Conservation (phyloP, 2,888 invertebrate species). For the Lypha dubia region DNA sequence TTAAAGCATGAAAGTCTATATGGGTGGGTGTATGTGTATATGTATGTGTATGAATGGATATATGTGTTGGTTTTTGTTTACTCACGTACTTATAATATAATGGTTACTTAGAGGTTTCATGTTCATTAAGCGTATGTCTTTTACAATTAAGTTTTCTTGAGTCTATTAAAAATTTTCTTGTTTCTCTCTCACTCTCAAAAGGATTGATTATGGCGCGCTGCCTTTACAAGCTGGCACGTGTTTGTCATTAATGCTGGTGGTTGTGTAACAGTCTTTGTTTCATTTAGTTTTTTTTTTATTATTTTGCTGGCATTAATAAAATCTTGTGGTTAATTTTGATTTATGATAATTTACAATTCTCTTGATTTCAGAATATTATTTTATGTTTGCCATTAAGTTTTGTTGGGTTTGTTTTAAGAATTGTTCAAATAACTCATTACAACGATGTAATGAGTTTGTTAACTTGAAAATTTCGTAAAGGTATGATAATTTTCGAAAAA, state of each 20-base stretch:
- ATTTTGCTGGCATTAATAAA: slow-evolving; percentile 31
- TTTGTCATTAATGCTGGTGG: slow-evolving; percentile 46
- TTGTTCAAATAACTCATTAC: not conserved
- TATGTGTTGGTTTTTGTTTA: not conserved
- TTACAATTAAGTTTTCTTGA: slow-evolving; percentile 15
- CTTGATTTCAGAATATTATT: slow-evolving; percentile 15
- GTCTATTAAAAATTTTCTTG: slow-evolving; percentile 21
- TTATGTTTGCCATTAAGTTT: not conserved
- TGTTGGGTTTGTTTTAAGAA: not conserved
- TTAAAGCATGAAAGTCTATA: not conserved
- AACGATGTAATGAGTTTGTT: not conserved
- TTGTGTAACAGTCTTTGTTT: slow-evolving; percentile 51
- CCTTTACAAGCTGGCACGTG: slow-evolving; percentile 27
- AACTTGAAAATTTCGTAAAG: no score
- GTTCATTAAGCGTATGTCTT: not conserved
- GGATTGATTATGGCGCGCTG: slow-evolving; percentile 1
- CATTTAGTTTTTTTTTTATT: not conserved
- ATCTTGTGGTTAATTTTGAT: slow-evolving; percentile 60
- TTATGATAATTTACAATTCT: slow-evolving; percentile 56
- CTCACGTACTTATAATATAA: slow-evolving; percentile 9
- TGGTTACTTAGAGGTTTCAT: slow-evolving; percentile 28
- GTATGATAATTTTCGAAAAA: no score
- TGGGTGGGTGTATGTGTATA: not conserved
- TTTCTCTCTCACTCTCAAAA: not conserved
- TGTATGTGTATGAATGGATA: not conserved